Evolutionary conservation across 2,113 vertebrate genomes (phyloP).

Genomic region (Pachypanchax playfairii): DNA sequence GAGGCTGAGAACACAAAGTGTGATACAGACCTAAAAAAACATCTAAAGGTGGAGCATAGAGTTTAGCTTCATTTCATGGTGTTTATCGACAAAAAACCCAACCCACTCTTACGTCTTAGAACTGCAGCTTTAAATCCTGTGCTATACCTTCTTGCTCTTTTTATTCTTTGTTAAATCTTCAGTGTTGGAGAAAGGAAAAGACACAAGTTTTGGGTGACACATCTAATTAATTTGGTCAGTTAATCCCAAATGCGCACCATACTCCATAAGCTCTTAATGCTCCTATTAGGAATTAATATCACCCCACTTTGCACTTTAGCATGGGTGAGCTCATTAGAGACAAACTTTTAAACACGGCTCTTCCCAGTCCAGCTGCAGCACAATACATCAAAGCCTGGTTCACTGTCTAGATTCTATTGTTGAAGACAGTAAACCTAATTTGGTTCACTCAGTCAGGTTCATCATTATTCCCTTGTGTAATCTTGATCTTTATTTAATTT

Average conservation of each 20-base stretch:
- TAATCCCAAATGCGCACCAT: conserved; percentile 65
- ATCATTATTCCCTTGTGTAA: conserved; percentile 19
- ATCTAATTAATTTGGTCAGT: conserved; percentile 62
- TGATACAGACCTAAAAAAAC: no score
- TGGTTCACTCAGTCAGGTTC: conserved; percentile 20
- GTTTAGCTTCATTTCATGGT: not conserved
- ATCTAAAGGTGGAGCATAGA: not conserved
- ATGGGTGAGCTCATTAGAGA: conserved; percentile 59
- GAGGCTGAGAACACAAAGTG: no score
- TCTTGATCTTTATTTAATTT: conserved; percentile 2
- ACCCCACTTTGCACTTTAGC: conserved; percentile 62
- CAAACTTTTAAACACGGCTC: conserved; percentile 39
- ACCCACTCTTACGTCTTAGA: not conserved
- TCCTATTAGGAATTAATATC: conserved; percentile 64
- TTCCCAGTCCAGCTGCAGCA: conserved; percentile 20
- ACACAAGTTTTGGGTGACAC: conserved; percentile 56
- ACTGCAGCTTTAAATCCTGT: not conserved
- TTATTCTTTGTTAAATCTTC: conserved; percentile 6
- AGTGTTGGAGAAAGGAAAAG: not conserved
- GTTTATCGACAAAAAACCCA: not conserved
- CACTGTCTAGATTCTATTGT: conserved; percentile 28
- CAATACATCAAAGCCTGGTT: conserved; percentile 28
- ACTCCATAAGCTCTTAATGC: conserved; percentile 69
- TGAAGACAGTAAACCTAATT: conserved; percentile 36
- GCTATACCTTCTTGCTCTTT: not conserved